Evolutionary conservation across 2,888 invertebrate genomes (phyloP).

Genomic region (Folsomia candida): DNA sequence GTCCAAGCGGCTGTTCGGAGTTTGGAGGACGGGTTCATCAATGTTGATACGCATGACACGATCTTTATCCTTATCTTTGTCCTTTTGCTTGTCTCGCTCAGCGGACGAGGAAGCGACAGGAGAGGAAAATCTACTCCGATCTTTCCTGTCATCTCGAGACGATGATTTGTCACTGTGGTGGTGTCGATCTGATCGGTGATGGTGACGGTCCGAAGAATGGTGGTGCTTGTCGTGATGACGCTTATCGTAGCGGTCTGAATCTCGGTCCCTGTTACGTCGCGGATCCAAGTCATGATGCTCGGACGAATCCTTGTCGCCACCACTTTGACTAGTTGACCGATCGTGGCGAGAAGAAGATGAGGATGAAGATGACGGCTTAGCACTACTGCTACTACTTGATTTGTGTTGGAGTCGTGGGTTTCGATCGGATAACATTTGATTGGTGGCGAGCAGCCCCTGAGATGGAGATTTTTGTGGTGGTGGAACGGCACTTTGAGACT

Average conservation of each 20-base stretch:
- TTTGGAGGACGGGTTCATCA: neutral
- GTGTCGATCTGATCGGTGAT: neutral
- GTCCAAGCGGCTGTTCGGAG: neutral
- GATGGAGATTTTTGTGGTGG: neutral
- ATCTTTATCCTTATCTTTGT: neutral
- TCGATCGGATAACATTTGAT: slow-evolving; percentile 9
- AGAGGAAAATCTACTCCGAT: neutral
- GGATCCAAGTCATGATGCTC: neutral
- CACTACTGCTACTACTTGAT: neutral
- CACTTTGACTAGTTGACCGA: neutral
- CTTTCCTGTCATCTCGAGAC: neutral
- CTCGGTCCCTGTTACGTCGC: neutral
- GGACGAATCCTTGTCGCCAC: neutral
- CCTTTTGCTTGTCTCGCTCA: neutral
- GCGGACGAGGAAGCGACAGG: neutral
- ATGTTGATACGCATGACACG: neutral
- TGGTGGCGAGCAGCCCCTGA: neutral
- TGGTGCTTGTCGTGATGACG: neutral
- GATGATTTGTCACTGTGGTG: no score
- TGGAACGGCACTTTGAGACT: neutral
- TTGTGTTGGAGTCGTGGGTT: slow-evolving; percentile 6
- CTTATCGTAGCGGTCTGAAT: neutral
- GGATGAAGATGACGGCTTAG: neutral
- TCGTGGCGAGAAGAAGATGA: neutral
- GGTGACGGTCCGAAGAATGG: neutral